Percentiles rank a stretch among this genome's conserved stretches.
These are phyloP conservation scores for Chrysopilus asiliformis DNA, from an alignment of 2,888 invertebrate species.

Conservation along the genomic window DNA sequence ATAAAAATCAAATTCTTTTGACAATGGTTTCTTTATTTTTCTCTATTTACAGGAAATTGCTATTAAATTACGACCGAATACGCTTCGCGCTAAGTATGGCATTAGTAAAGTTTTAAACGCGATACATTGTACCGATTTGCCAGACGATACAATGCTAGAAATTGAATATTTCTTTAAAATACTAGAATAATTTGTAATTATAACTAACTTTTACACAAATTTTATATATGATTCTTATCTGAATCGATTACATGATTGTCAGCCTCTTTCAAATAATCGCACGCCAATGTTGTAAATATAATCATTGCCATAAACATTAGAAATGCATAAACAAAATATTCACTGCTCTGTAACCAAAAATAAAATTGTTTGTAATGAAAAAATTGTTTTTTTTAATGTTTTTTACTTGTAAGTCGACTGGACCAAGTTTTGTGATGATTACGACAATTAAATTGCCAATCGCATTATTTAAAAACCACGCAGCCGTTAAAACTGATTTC, in stretches of 20 bases:
- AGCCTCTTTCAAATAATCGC: slow-evolving; percentile 22
- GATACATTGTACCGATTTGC: slow-evolving; percentile 84
- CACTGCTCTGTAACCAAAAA: slow-evolving; percentile 20
- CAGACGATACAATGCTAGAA: slow-evolving; percentile 76
- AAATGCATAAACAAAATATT: slow-evolving; percentile 31
- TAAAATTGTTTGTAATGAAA: background rate
- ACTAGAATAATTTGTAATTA: slow-evolving; percentile 27
- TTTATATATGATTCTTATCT: no score
- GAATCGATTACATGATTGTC: background rate
- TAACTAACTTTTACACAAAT: background rate
- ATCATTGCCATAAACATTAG: slow-evolving; percentile 30
- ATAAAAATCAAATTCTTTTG: slow-evolving; percentile 4
- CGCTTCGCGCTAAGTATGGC: slow-evolving; percentile 74
- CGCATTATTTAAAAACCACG: slow-evolving; percentile 35
- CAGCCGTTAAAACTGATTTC: slow-evolving; percentile 35
- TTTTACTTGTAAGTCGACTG: slow-evolving; percentile 23
- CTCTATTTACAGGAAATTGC: slow-evolving; percentile 57
- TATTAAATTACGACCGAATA: slow-evolving; percentile 65
- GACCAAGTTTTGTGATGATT: slow-evolving; percentile 25
- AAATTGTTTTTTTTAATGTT: background rate
- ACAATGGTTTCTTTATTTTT: slow-evolving; percentile 11
- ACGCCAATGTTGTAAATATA: slow-evolving; percentile 28
- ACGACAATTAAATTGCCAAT: slow-evolving; percentile 35
- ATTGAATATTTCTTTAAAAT: slow-evolving; percentile 71
- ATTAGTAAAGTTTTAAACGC: slow-evolving; percentile 72